Base-by-base conservation (phyloP, 2,797 vertebrate species). In the Fistularia commersonii region DNA sequence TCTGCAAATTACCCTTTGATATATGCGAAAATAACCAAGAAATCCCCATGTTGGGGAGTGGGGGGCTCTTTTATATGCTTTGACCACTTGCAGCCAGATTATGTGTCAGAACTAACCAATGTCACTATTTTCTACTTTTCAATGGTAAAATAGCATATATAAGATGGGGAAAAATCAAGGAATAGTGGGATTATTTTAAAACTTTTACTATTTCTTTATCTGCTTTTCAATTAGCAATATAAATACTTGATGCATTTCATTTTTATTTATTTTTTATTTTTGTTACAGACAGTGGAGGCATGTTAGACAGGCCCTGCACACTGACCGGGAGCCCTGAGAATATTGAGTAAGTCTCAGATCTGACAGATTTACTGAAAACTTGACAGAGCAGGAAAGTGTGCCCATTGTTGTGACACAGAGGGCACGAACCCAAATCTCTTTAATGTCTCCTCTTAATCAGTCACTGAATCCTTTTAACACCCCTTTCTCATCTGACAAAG, bases 271-370 rank as follows among this genome's bases (percentile, higher is more conserved):
- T 14, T 32, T 39, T 14, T 47, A n/a, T 48, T 32, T 6, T 8
- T 57, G 8, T 63, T 77, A 12, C 87, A 99, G 97, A 99, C 79
- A 97, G 97, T 14, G 95, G 95, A 73, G 97, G 97, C 65, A 95
- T 98, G 95, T 88, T 96, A 0, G 97, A 99, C 81, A 88, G 97
- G 69, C 95, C 97, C 66, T 99, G 97, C 77, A 95, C 96, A 14
- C 91, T 99, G 77, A 98, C 97, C 0, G 96, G 97, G 54, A 93
- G 90, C 34, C 97, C 94, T 73, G 97, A 98, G 84, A 98, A 91
- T 88, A 99, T 99, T 41, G 96, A 98, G 97, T 99, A 89, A 97
- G 96, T 81, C 37, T 51, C 32, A 6, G 5, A 40, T 62, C 56
- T 59, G 36, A 59, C 44, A 41, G 55, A 54, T 68, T 49, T 23